Evolutionary conservation across 2,888 invertebrate genomes (phyloP), one percentile per base, ranked within the genome.

Genomic region (Cinara cedri): DNA sequence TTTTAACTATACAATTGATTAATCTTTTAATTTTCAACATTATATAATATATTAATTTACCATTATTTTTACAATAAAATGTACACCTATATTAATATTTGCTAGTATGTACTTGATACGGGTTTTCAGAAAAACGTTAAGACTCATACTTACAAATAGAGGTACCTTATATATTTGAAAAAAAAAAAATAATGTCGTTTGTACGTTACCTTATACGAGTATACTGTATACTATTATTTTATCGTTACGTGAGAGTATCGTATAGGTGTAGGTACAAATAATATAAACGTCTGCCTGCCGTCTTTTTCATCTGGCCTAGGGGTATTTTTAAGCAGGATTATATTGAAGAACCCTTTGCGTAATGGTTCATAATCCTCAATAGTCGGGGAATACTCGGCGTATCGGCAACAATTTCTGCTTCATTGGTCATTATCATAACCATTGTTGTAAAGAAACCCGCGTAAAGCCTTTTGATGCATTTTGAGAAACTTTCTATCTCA

Each of bases 241-340:
- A 49, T 66, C 65, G 9, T 19, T 42, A 19, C 6, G 55, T 26
- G 10, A 34, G 10, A n/a, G 19, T 34, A 34, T 4, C 3, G 34
- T 34, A 34, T 34, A 6, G 34, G 6, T 11, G 26, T 26, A 19
- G 4, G 44, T 49, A 72, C 60, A 49, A 34, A 57, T 46, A 34
- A 34, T 6, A n/a, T n/a, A 24, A 66, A 68, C 19, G 55, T 21
- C 13, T n/a, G 54, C 54, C 71, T 42, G 13, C 60, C 57, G 55
- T 76, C 26, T 65, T 74, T 63, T 54, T 26, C 66, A 46, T 76
- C 76, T 66, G 66, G 46, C 66, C 26, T n/a, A 19, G 66, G 63
- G 66, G 55, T 46, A 57, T 76, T 62, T 57, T 65, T n/a, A 44
- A 65, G 65, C 44, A 66, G 76, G 76, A 76, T 76, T 76, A 76